Base-by-base conservation (phyloP, 2,113 vertebrate species). In the Asarcornis scutulata region DNA sequence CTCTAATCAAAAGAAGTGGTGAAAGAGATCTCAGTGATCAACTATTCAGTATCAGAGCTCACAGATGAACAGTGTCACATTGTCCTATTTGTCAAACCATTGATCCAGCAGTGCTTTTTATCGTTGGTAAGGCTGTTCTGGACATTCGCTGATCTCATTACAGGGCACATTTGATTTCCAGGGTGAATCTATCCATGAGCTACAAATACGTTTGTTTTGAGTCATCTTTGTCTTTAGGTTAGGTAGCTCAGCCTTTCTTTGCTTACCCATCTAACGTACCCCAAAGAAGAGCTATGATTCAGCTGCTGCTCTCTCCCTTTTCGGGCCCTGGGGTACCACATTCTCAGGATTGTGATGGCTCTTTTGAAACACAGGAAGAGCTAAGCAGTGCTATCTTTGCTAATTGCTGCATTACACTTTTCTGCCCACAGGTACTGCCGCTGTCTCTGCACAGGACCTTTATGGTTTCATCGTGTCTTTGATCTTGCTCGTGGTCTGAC, bases 111-210 rank as follows among this genome's bases (percentile, higher is more conserved):
- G 20, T 40, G 32, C 25, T 75, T 25, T 40, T 95, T 76, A 8
- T n/a, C 13, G 40, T 40, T 0, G 1, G 21, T 34, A 46, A 84
- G 34, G 14, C 0, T 0, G 53, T 58, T 90, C 48, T 68, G 32
- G 58, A n/a, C 2, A 1, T 34, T 72, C 40, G 31, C 40, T 63
- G 46, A 22, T 80, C 55, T 67, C 46, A 13, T 25, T 27, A 38
- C 36, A 58, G 64, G 21, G 16, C 27, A 76, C 38, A 52, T 60
- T 31, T 67, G 20, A 26, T 67, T 88, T 75, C 40, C 46, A 20
- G 5, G 10, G 6, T 63, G 81, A 80, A 66, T 72, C 27, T 67
- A 7, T 32, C 31, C 66, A 23, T 38, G 32, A 86, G 58, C 17
- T 40, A 63, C 27, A 62, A 13, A 50, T n/a, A 16, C 15, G 12